Percentiles rank a stretch among this genome's conserved stretches.
phyloP scores from a whole-genome alignment of 2,888 invertebrate species.

The Aspidapion aeneum region DNA sequence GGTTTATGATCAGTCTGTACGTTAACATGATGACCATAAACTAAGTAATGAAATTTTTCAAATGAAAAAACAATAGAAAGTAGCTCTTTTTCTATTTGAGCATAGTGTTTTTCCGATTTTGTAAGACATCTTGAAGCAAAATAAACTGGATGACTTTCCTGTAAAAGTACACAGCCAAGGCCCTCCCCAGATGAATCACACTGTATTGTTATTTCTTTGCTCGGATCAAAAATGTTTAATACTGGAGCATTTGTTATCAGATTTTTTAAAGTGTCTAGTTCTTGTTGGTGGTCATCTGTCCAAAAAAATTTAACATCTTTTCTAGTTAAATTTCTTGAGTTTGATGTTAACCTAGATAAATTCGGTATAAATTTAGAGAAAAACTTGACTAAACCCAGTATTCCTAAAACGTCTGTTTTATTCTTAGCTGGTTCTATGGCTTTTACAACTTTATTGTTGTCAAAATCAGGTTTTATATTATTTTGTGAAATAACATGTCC shows the following conservation, averaged over 20 bases:
- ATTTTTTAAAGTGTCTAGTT: background rate
- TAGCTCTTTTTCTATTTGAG: conserved; percentile 40
- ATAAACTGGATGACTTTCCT: conserved; percentile 23
- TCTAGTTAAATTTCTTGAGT: conserved; percentile 21
- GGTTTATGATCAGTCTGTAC: conserved; percentile 38
- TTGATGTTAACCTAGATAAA: conserved; percentile 16
- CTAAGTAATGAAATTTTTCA: conserved; percentile 36
- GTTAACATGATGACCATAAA: conserved; percentile 32
- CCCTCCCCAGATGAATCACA: conserved; percentile 14
- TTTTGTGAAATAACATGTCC: conserved; percentile 18
- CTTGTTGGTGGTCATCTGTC: background rate
- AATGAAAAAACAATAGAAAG: conserved; percentile 35
- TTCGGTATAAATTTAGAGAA: conserved; percentile 27
- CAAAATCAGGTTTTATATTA: conserved; percentile 17
- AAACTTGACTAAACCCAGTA: conserved; percentile 25
- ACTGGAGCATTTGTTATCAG: conserved; percentile 1
- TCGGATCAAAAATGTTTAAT: conserved; percentile 23
- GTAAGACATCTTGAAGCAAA: conserved; percentile 24
- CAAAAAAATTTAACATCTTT: conserved; percentile 20
- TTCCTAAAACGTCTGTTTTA: conserved; percentile 20
- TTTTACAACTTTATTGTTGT: conserved; percentile 21
- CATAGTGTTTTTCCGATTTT: conserved; percentile 27
- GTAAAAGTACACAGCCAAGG: conserved; percentile 21
- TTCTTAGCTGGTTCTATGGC: conserved; percentile 18
- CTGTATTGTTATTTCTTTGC: conserved; percentile 15